phyloP scores from a whole-genome alignment of 2,797 vertebrate species.

The Neostethus bicornis region DNA sequence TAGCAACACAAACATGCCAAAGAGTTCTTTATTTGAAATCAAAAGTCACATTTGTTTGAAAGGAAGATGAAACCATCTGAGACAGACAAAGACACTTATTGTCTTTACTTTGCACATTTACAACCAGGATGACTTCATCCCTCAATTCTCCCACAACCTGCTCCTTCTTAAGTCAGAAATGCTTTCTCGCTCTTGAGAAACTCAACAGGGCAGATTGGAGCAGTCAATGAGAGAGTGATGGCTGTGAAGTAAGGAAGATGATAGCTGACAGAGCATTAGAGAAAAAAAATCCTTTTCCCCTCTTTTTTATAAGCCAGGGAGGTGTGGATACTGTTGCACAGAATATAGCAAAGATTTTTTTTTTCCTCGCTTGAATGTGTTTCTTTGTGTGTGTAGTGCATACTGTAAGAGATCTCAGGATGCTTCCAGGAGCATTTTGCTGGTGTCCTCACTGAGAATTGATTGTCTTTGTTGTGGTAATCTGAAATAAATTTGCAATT shows the following conservation, averaged over 20 bases:
- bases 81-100: slow-evolving; percentile 26
- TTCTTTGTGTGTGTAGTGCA: slow-evolving; percentile 8
- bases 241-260: slow-evolving; percentile 11
- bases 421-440: slow-evolving; percentile 90
- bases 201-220: background rate
- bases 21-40: too few relatives aligned
- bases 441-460: slow-evolving; percentile 88
- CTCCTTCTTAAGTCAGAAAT: too few relatives aligned
- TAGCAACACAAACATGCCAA: slow-evolving; percentile 1
- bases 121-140: slow-evolving; percentile 64
- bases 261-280: slow-evolving; percentile 3
- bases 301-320: slow-evolving; percentile 75
- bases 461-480: slow-evolving; percentile 99
- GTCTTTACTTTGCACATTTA: slow-evolving; percentile 61
- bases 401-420: slow-evolving; percentile 81
- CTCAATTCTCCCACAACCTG: background rate
- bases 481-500: slow-evolving; percentile 99
- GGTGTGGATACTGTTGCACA: slow-evolving; percentile 78
- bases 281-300: slow-evolving; percentile 26
- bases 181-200: too few relatives aligned
- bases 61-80: slow-evolving; percentile 54
- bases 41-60: slow-evolving; percentile 5
- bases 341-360: slow-evolving; percentile 72
- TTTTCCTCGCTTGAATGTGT: slow-evolving; percentile 54
- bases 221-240: slow-evolving; percentile 9